phyloP scores from a whole-genome alignment of 2,888 invertebrate species.

The Hemithea aestivaria region DNA sequence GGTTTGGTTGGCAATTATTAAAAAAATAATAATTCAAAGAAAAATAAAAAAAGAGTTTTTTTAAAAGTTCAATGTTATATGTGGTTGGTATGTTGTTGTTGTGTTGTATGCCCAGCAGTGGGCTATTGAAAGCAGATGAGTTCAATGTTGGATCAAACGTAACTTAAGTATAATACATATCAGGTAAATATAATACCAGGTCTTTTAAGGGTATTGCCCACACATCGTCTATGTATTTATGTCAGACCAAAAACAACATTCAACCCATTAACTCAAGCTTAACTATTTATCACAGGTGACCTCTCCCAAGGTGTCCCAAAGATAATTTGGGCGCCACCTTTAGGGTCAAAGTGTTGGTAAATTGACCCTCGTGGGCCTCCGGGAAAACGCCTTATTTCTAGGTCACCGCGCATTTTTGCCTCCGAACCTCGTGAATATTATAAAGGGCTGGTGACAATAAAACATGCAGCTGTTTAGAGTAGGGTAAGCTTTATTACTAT shows the following conservation, averaged over 20 bases:
- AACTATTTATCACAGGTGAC: slow-evolving; percentile 59
- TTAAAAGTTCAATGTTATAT: no score
- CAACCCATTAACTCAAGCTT: slow-evolving; percentile 54
- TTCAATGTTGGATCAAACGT: no score
- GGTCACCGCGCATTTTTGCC: slow-evolving; percentile 57
- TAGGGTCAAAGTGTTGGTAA: slow-evolving; percentile 59
- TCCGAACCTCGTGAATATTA: slow-evolving; percentile 56
- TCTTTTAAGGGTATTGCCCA: no score
- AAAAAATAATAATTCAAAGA: no score
- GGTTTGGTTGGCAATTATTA: no score
- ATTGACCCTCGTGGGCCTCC: slow-evolving; percentile 50
- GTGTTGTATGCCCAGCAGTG: no score
- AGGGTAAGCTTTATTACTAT: slow-evolving; percentile 46
- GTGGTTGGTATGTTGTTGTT: no score
- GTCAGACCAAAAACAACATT: slow-evolving; percentile 24
- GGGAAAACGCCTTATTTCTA: slow-evolving; percentile 50
- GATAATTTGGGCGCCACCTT: slow-evolving; percentile 59
- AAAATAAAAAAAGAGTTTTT: no score
- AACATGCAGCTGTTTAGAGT: slow-evolving; percentile 43
- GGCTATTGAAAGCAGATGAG: no score
- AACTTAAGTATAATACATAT: no score
- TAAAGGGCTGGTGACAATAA: slow-evolving; percentile 51
- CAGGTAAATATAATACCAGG: no score
- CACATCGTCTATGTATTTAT: slow-evolving; percentile 2
- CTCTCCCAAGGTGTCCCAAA: slow-evolving; percentile 56